Conservation (phyloP, 2,888 invertebrate species). For the Hypselothyrea guttata region DNA sequence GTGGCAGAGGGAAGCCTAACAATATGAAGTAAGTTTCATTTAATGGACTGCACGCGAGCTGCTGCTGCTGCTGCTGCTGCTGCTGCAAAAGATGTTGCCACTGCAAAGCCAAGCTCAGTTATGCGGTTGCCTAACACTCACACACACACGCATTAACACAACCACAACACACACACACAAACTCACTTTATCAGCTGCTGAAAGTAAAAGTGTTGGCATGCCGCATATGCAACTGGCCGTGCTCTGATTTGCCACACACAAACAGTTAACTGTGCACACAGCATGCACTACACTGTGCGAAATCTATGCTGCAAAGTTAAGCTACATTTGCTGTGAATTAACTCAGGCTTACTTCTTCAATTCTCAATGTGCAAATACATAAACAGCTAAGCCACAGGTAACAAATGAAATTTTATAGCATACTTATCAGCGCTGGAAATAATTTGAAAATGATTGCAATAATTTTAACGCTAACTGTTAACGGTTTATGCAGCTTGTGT, state of each 20-base stretch:
- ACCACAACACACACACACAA: conserved; percentile 8
- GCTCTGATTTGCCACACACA: conserved; percentile 24
- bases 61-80: neutral
- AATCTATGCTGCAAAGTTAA: too few relatives aligned
- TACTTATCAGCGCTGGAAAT: too few relatives aligned
- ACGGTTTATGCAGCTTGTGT: too few relatives aligned
- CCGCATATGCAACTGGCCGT: conserved; percentile 37
- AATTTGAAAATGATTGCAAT: too few relatives aligned
- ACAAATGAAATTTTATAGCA: too few relatives aligned
- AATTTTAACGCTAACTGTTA: too few relatives aligned
- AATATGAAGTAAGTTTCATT: conserved; percentile 74
- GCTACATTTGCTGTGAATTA: too few relatives aligned
- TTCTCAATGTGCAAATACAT: too few relatives aligned
- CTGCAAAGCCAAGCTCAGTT: conserved; percentile 47
- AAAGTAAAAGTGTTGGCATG: conserved; percentile 53
- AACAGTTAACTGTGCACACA: neutral
- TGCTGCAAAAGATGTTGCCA: conserved; percentile 36
- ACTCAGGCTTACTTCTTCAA: too few relatives aligned
- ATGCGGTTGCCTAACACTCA: conserved; percentile 45
- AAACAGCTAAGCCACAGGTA: too few relatives aligned
- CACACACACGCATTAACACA: conserved; percentile 1
- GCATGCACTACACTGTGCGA: neutral
- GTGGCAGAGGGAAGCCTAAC: conserved; percentile 51
- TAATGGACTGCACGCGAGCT: conserved; percentile 69
- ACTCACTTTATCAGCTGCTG: conserved; percentile 3